Base-by-base conservation (phyloP, 2,888 invertebrate genomes). In the Nemapogon koenigi region DNA sequence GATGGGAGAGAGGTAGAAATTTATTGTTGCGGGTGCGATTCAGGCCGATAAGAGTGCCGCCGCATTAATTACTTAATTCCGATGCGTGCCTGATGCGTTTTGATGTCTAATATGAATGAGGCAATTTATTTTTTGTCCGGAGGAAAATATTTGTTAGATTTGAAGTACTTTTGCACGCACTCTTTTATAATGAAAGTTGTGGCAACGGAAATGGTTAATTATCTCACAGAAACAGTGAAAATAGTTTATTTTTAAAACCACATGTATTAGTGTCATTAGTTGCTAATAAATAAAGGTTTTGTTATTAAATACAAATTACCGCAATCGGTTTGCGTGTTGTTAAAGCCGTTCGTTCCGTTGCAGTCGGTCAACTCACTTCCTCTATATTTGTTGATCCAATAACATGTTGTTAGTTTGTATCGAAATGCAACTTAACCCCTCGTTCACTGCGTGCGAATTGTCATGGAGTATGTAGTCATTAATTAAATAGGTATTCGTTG, bases 31-130 rank as follows among this genome's bases (percentile, higher is more conserved):
- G 47, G 51, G 41, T n/a, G 42, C 58, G 76, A 76, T 76, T 58
- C 72, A 68, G 68, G 68, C 46, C 51, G 75, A 75, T 76, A 72
- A 44, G 48, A 49, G 53, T 57, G 57, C 54, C 51, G 53, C 15
- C 55, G 61, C 59, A 65, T 70, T 73, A 72, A 76, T 76, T 73
- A 66, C 67, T 69, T 67, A 70, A 75, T 70, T 66, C 67, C 62
- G 60, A 72, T 75, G 76, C 75, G 75, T 73, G 69, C 55, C 59
- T 58, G 64, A 59, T 54, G 58, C 55, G 59, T 62, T 16, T 8
- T 35, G 35, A 33, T 33, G 19, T 33, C 33, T 19, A 33, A 33
- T 19, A 19, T 19, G 33, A 33, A 19, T 31, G 28, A 31, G 33
- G 18, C 19, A 33, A 33, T 33, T 33, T 33, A 19, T 33, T 33